phyloP scores from a whole-genome alignment of 2,797 vertebrate genomes.

The Gymnothorax javanicus region DNA sequence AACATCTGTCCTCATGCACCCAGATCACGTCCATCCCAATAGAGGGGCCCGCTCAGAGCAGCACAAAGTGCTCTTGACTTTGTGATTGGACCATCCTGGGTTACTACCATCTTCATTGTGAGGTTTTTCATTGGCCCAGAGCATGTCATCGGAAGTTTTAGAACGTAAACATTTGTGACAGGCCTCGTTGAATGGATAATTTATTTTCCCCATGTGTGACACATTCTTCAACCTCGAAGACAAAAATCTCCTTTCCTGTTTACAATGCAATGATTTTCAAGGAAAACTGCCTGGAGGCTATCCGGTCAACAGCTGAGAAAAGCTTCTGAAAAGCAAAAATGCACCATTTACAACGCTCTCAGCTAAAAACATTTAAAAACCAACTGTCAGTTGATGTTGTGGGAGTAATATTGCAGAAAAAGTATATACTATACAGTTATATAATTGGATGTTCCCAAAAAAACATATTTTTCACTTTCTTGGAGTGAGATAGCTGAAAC shows the following conservation, averaged over 20 bases:
- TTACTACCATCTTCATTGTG: neutral
- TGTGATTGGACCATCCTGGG: neutral
- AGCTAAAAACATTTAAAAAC: neutral
- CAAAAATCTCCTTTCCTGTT: constrained; percentile 1
- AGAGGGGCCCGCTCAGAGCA: neutral
- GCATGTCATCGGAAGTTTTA: neutral
- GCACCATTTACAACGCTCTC: neutral
- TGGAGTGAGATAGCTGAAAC: constrained; percentile 29
- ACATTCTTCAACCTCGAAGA: constrained; percentile 6
- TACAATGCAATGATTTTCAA: constrained; percentile 10
- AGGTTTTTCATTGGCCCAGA: neutral
- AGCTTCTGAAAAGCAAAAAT: neutral
- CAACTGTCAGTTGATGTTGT: neutral
- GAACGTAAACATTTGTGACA: neutral
- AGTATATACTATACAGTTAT: constrained; percentile 9
- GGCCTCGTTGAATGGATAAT: neutral
- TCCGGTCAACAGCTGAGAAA: constrained; percentile 2
- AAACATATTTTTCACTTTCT: constrained; percentile 19
- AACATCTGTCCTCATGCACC: neutral
- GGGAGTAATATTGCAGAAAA: constrained; percentile 27
- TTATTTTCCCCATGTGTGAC: neutral
- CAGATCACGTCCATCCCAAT: neutral
- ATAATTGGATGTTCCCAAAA: neutral
- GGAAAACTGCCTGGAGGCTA: neutral
- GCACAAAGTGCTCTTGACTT: neutral